phyloP scores from a whole-genome alignment of 2,888 invertebrate genomes.

The Watsonalla cultraria region DNA sequence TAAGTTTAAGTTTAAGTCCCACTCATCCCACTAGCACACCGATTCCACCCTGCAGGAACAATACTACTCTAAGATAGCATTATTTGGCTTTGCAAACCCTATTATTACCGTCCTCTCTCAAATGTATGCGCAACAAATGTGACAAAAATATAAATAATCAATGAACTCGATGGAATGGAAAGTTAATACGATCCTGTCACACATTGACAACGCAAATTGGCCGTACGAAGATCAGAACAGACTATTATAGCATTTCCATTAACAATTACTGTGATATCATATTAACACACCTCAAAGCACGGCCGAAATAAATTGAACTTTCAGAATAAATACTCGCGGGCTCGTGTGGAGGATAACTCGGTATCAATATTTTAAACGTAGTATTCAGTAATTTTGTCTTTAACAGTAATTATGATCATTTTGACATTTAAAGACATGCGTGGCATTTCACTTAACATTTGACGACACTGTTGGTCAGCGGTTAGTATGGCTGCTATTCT shows the following conservation, averaged over 20 bases:
- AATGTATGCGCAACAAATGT: not conserved
- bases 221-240: conserved; percentile 21
- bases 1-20: too few species aligned
- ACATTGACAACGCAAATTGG: conserved; percentile 34
- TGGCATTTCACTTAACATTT: too few species aligned
- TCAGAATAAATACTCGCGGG: conserved; percentile 26
- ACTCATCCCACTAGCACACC: too few species aligned
- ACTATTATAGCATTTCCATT: conserved; percentile 38
- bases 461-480: too few species aligned
- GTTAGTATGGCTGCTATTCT: too few species aligned
- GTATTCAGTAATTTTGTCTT: not conserved
- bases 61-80: too few species aligned
- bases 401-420: not conserved
- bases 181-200: conserved; percentile 16
- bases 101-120: too few species aligned
- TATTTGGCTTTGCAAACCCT: too few species aligned
- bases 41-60: too few species aligned
- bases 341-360: conserved; percentile 10
- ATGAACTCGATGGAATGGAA: conserved; percentile 5
- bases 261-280: conserved; percentile 46
- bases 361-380: conserved; percentile 10
- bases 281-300: conserved; percentile 50
- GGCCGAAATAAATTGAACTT: conserved; percentile 43
- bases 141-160: not conserved
- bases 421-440: too few species aligned